Evolutionary conservation across 2,888 invertebrate genomes (phyloP).

Genomic region (Thalpophila matura): DNA sequence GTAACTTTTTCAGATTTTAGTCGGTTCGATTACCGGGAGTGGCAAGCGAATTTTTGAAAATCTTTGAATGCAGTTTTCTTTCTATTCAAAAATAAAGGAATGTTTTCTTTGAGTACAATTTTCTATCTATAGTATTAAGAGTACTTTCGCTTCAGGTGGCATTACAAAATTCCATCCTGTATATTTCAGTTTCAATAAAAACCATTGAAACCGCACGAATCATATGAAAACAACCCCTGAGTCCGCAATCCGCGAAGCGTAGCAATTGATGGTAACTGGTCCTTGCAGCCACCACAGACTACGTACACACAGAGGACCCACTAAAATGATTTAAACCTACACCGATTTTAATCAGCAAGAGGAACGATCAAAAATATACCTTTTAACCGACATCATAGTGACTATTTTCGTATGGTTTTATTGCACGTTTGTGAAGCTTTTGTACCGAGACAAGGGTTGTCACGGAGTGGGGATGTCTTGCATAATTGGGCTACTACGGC

Average conservation of each 20-base stretch:
- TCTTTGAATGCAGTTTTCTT: too few relatives aligned
- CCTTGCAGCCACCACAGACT: background rate
- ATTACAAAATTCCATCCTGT: too few relatives aligned
- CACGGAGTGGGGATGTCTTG: slow-evolving; percentile 5
- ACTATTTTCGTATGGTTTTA: background rate
- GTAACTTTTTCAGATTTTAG: too few relatives aligned
- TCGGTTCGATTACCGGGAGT: too few relatives aligned
- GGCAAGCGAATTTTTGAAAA: too few relatives aligned
- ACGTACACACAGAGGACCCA: background rate
- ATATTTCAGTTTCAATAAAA: slow-evolving; percentile 24
- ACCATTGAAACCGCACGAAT: slow-evolving; percentile 19
- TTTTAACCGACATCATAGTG: background rate
- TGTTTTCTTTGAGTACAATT: too few relatives aligned
- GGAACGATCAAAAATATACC: background rate
- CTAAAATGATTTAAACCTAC: background rate
- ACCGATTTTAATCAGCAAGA: background rate
- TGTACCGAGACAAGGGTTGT: background rate
- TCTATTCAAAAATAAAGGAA: too few relatives aligned
- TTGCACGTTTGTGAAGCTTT: background rate
- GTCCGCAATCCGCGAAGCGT: slow-evolving; percentile 12
- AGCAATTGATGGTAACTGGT: slow-evolving; percentile 31
- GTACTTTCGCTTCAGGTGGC: too few relatives aligned
- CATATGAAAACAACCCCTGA: slow-evolving; percentile 24
- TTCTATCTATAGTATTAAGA: too few relatives aligned
- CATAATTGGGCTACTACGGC: slow-evolving; percentile 34